phyloP scores from a whole-genome alignment of 2,113 vertebrate species.

The Sylvia atricapilla region DNA sequence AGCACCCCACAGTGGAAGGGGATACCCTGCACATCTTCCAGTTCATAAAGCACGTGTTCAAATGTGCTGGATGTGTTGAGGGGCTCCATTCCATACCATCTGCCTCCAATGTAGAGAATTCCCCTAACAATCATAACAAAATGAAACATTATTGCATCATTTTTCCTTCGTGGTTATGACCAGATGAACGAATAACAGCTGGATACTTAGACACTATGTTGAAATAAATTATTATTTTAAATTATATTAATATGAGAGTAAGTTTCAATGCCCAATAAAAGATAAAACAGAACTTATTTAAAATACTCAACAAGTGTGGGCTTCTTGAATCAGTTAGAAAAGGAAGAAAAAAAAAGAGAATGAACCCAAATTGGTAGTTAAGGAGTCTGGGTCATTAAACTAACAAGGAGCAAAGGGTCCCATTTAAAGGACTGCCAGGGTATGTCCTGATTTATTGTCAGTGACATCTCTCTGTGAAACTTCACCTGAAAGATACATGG shows the following conservation, averaged over 20 bases:
- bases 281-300: neutral
- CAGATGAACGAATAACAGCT: neutral
- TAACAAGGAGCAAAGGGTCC: neutral
- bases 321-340: neutral
- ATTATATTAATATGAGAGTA: neutral
- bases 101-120: slow-evolving; percentile 51
- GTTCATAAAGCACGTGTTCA: slow-evolving; percentile 58
- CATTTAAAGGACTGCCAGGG: neutral
- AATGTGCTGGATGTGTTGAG: slow-evolving; percentile 48
- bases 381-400: neutral
- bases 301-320: neutral
- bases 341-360: neutral
- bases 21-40: slow-evolving; percentile 2
- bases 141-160: neutral
- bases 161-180: neutral
- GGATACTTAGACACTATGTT: neutral
- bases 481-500: neutral
- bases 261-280: neutral
- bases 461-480: neutral
- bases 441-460: neutral
- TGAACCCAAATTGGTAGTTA: neutral
- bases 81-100: slow-evolving; percentile 62
- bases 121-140: slow-evolving; percentile 49
- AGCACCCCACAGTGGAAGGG: slow-evolving; percentile 60
- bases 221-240: neutral